phyloP scores from a whole-genome alignment of 2,888 invertebrate species.

The Orgyia antiqua region DNA sequence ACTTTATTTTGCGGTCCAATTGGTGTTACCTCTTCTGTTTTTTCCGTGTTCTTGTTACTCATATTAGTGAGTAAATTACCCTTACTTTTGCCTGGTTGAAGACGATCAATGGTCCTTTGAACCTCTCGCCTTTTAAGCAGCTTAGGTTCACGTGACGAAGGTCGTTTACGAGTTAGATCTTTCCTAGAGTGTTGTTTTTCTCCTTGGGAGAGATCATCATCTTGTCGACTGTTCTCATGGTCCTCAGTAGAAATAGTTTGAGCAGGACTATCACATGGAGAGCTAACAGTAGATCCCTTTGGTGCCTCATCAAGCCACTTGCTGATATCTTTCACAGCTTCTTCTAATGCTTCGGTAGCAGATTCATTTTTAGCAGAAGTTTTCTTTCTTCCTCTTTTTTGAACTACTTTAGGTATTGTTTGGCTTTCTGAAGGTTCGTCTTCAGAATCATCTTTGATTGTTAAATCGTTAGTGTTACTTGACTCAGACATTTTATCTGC shows the following conservation, averaged over 20 bases:
- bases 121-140: slow-evolving; percentile 81
- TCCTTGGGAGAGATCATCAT: slow-evolving; percentile 58
- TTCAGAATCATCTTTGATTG: slow-evolving; percentile 36
- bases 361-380: slow-evolving; percentile 74
- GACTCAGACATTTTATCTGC: slow-evolving; percentile 35
- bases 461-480: slow-evolving; percentile 37
- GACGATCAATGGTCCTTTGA: slow-evolving; percentile 88
- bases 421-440: slow-evolving; percentile 35
- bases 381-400: slow-evolving; percentile 61
- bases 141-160: slow-evolving; percentile 62
- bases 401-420: slow-evolving; percentile 34
- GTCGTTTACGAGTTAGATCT: slow-evolving; percentile 70
- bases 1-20: slow-evolving; percentile 74
- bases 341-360: slow-evolving; percentile 75
- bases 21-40: slow-evolving; percentile 78
- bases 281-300: slow-evolving; percentile 85
- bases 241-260: slow-evolving; percentile 82
- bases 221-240: slow-evolving; percentile 63
- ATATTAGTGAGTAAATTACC: slow-evolving; percentile 88
- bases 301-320: slow-evolving; percentile 93
- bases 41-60: slow-evolving; percentile 70
- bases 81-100: slow-evolving; percentile 92
- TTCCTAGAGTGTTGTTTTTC: slow-evolving; percentile 54
- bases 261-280: slow-evolving; percentile 88
- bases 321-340: slow-evolving; percentile 91